phyloP scores from a whole-genome alignment of 2,113 vertebrate genomes.

The Sinocyclocheilus grahami region DNA sequence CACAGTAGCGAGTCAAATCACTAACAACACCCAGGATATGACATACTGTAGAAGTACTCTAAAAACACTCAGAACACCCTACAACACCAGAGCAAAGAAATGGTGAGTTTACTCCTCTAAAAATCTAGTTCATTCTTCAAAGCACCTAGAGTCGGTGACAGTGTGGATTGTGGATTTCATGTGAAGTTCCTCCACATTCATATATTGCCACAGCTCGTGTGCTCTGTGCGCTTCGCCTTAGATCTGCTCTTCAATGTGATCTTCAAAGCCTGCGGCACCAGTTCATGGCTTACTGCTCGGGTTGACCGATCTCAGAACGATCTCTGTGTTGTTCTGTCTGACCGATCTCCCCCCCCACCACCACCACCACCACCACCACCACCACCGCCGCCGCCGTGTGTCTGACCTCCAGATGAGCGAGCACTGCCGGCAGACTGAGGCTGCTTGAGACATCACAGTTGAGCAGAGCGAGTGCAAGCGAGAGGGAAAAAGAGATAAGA shows the following conservation, averaged over 20 bases:
- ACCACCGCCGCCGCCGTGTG: conserved; percentile 22
- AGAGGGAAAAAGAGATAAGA: conserved; percentile 4
- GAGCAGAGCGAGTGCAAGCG: neutral
- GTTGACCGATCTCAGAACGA: conserved; percentile 31
- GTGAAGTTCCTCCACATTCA: neutral
- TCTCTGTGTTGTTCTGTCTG: conserved; percentile 16
- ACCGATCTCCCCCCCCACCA: conserved; percentile 14
- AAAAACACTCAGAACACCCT: too few relatives aligned
- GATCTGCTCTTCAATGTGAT: conserved; percentile 25
- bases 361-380: too few relatives aligned
- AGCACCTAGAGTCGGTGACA: neutral
- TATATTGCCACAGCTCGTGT: neutral
- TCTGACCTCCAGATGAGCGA: conserved; percentile 53
- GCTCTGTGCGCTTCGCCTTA: neutral
- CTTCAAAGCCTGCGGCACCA: conserved; percentile 44
- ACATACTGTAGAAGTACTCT: neutral
- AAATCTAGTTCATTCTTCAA: neutral
- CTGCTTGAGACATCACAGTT: conserved; percentile 44
- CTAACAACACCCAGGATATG: neutral
- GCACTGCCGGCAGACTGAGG: conserved; percentile 20
- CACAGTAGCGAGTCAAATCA: neutral
- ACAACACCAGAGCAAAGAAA: neutral
- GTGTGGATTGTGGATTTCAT: neutral
- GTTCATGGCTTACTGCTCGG: conserved; percentile 39
- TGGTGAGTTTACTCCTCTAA: neutral